Conservation (phyloP, 2,888 invertebrate species). For the Phlogophora meticulosa region DNA sequence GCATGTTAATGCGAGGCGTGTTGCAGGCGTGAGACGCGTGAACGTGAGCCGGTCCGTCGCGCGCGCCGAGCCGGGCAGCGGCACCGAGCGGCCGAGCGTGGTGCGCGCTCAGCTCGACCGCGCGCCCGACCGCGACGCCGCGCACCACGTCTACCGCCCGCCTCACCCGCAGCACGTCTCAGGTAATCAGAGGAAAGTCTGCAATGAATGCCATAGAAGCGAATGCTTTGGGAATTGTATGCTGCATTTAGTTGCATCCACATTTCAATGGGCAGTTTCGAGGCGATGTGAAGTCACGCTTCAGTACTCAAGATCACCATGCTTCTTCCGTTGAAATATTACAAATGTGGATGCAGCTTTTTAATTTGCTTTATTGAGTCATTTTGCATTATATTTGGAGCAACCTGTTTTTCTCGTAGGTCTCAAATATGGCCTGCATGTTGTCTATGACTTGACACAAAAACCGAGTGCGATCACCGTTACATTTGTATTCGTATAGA, state of each 20-base stretch:
- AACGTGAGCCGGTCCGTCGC: constrained; percentile 77
- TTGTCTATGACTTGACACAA: neutral
- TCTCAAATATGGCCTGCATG: neutral
- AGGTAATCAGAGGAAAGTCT: constrained; percentile 74
- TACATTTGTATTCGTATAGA: neutral
- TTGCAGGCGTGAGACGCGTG: constrained; percentile 82
- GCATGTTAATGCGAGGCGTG: constrained; percentile 70
- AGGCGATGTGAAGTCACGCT: too few species aligned
- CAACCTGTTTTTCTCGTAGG: neutral
- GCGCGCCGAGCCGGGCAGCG: constrained; percentile 75
- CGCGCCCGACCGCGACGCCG: constrained; percentile 86
- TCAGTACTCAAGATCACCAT: too few species aligned
- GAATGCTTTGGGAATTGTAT: neutral
- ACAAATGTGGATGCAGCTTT: constrained; percentile 10
- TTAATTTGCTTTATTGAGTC: constrained; percentile 5
- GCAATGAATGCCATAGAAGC: constrained; percentile 17
- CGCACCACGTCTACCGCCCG: constrained; percentile 84
- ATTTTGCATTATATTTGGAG: neutral
- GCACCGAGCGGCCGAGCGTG: constrained; percentile 88
- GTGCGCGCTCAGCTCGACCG: constrained; percentile 89
- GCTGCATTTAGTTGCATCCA: neutral
- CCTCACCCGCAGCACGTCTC: constrained; percentile 86
- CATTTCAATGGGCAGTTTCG: too few species aligned
- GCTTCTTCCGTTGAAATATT: neutral
- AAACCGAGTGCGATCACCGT: neutral